Conservation (phyloP, 2,888 invertebrate genomes). For the Drosophila recens region DNA sequence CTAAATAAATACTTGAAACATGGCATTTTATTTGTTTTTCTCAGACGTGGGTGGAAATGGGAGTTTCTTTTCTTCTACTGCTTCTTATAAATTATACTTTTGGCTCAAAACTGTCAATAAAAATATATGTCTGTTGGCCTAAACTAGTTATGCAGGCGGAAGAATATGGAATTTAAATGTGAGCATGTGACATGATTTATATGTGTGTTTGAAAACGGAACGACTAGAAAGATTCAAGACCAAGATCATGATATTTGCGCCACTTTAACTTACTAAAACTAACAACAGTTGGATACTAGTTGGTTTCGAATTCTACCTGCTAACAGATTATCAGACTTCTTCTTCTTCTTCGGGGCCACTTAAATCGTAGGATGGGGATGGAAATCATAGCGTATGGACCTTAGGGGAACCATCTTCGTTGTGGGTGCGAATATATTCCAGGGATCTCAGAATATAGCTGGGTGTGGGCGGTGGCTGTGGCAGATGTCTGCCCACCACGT, state of each 20-base stretch:
- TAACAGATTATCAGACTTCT: constrained; percentile 67
- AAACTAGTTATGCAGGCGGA: constrained; percentile 35
- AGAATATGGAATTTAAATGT: constrained; percentile 38
- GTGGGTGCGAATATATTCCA: constrained; percentile 86
- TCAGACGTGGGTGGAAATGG: constrained; percentile 27
- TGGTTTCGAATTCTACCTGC: constrained; percentile 17
- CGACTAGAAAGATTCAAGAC: constrained; percentile 20
- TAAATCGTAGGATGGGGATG: neutral
- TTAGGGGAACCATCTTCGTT: constrained; percentile 71
- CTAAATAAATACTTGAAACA: constrained; percentile 17
- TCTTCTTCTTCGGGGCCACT: constrained; percentile 29
- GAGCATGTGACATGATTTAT: constrained; percentile 58
- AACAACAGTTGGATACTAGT: constrained; percentile 42
- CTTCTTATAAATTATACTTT: constrained; percentile 27
- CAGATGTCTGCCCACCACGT: constrained; percentile 84
- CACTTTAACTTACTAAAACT: constrained; percentile 59
- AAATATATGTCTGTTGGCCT: constrained; percentile 26
- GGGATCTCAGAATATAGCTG: constrained; percentile 85
- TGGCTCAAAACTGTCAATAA: constrained; percentile 31
- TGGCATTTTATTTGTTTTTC: constrained; percentile 21
- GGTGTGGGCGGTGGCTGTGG: constrained; percentile 87
- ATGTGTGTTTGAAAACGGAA: constrained; percentile 40
- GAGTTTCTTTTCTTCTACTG: constrained; percentile 4
- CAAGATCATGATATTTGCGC: constrained; percentile 40
- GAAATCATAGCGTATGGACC: constrained; percentile 39